Percentiles rank a stretch among this genome's conserved stretches.
phyloP scores from a whole-genome alignment of 2,797 vertebrate genomes.

The Limnodromus scolopaceus region DNA sequence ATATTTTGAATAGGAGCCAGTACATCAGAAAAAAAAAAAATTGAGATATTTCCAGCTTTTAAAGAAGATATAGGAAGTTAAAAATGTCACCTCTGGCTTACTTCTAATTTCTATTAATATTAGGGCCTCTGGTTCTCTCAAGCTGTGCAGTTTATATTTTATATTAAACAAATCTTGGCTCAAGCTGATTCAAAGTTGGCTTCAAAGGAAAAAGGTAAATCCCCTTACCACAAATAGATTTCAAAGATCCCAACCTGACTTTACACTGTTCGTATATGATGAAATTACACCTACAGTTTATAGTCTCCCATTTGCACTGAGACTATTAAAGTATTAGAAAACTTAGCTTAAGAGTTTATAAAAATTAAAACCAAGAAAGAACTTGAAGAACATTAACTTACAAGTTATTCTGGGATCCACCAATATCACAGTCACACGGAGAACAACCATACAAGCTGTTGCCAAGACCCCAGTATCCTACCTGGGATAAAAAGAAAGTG shows the following conservation, averaged over 20 bases:
- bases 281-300: background rate
- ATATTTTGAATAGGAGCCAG: background rate
- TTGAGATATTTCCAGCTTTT: background rate
- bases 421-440: conserved; percentile 88
- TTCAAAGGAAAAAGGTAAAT: conserved; percentile 10
- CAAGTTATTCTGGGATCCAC: conserved; percentile 82
- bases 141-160: background rate
- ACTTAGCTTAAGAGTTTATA: background rate
- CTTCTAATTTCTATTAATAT: background rate
- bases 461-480: conserved; percentile 88
- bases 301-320: background rate
- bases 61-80: background rate
- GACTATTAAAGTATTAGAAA: background rate
- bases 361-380: background rate
- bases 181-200: background rate
- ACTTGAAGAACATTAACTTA: conserved; percentile 69
- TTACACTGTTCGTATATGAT: background rate
- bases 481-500: conserved; percentile 67
- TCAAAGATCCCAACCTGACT: background rate
- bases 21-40: background rate
- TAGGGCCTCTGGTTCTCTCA: background rate
- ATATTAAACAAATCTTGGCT: background rate
- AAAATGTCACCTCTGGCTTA: background rate
- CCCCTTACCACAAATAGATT: background rate
- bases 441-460: conserved; percentile 80